phyloP scores from a whole-genome alignment of 2,113 vertebrate genomes.

The Alectura lathami region DNA sequence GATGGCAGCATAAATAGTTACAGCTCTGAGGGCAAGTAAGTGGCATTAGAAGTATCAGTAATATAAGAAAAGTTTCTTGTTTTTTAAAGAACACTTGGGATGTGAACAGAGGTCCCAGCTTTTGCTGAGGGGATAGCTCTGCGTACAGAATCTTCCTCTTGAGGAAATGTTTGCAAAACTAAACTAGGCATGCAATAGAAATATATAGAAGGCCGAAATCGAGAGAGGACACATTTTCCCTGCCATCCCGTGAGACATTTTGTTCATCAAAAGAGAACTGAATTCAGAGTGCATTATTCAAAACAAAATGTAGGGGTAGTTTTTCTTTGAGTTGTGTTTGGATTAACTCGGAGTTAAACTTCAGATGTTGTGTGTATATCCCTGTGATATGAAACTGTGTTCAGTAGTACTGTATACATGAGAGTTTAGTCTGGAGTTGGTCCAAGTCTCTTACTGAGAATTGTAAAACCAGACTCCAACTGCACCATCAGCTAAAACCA shows the following conservation, averaged over 20 bases:
- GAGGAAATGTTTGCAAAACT: neutral
- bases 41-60: constrained; percentile 19
- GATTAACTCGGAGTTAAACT: neutral
- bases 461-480: neutral
- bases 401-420: neutral
- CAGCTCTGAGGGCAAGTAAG: constrained; percentile 97
- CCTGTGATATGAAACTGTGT: neutral
- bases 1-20: constrained; percentile 97
- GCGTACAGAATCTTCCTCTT: neutral
- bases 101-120: neutral
- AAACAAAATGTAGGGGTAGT: neutral
- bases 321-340: neutral
- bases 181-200: neutral
- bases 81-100: neutral
- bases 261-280: neutral
- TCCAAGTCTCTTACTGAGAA: neutral
- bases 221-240: neutral
- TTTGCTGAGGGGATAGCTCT: neutral
- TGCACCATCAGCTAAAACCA: neutral
- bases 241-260: neutral
- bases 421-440: constrained; percentile 16
- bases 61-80: neutral
- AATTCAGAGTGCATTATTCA: neutral
- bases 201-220: neutral
- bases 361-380: neutral